Evolutionary conservation across 2,113 vertebrate species (phyloP), one percentile per base, ranked within the genome.

Genomic region (Casuarius casuarius): DNA sequence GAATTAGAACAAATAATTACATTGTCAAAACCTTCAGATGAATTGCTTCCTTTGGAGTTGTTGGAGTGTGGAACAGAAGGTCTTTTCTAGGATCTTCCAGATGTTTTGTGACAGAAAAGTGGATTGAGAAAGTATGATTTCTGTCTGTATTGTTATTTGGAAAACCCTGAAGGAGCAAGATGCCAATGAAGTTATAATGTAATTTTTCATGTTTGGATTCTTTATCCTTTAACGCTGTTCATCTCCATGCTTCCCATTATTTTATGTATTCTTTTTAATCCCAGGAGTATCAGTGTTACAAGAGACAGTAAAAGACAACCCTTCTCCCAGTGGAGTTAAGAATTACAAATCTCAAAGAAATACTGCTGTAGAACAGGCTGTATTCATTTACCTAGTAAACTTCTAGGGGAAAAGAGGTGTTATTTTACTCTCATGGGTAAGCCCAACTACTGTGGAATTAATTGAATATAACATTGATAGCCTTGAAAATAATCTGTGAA

Each of bases 81-180:
- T 25, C 52, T 85, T 92, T 95, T 93, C 90, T 70, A 91, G 91
- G 81, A 85, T 79, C 58, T 87, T 91, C 71, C 81, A 95, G 93
- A 92, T 90, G 81, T 90, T 95, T 91, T 94, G 18, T 49, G 61
- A 77, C 38, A 79, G 58, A 68, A 79, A 66, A 89, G 59, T 31
- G 13, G 29, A 80, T 83, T 48, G 73, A 65, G 48, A 74, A 88
- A 51, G 6, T 35, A 5, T 29, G 4, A 26, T 61, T 92, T 89
- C 31, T 67, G 4, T 68, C 84, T 38, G 56, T 12, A 19, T 81
- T 84, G 15, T 61, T 81, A 44, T 87, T 91, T 78, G 58, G 44
- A 74, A 91, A 79, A 73, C 22, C 61, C 8, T 77, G 79, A 80
- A 70, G 23, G 9, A 76, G 19, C 56, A 88, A 82, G 40, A 76